These are phyloP conservation scores for Rhagoletis pomonella DNA, from an alignment of 1,140 invertebrate species.

Conservation along the genomic window DNA sequence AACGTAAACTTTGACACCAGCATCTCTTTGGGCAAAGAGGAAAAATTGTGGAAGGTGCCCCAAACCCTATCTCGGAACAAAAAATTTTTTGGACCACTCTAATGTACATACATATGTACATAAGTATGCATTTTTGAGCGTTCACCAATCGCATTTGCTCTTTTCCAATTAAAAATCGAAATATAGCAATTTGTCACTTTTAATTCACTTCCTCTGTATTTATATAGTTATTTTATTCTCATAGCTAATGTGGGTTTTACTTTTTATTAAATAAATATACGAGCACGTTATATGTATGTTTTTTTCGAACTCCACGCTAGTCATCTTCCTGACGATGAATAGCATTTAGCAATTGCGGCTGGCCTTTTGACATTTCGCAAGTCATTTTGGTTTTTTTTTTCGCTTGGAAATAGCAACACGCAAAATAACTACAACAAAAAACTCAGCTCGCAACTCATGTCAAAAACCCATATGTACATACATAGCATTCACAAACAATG, in stretches of 20 bases:
- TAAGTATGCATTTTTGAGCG: neutral
- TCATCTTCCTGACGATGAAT: constrained; percentile 17
- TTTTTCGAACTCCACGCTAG: neutral
- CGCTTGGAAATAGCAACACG: neutral
- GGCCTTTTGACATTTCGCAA: neutral
- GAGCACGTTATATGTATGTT: neutral
- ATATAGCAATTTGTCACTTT: constrained; percentile 30
- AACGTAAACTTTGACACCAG: too few species aligned
- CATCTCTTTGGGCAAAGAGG: too few species aligned
- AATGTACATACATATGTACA: neutral
- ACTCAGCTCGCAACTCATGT: too few species aligned
- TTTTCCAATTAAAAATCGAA: neutral
- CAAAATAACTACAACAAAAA: neutral
- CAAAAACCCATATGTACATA: too few species aligned
- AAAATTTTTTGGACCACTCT: too few species aligned
- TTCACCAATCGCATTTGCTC: neutral
- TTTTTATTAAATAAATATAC: too few species aligned
- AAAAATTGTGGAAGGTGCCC: too few species aligned
- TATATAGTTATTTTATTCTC: neutral
- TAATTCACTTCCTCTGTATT: neutral
- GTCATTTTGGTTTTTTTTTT: neutral
- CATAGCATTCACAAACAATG: neutral
- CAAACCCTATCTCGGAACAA: too few species aligned
- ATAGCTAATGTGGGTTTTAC: neutral
- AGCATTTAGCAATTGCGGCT: constrained; percentile 3